Evolutionary conservation across 2,797 vertebrate species (phyloP).

Genomic region (Tachyglossus aculeatus): DNA sequence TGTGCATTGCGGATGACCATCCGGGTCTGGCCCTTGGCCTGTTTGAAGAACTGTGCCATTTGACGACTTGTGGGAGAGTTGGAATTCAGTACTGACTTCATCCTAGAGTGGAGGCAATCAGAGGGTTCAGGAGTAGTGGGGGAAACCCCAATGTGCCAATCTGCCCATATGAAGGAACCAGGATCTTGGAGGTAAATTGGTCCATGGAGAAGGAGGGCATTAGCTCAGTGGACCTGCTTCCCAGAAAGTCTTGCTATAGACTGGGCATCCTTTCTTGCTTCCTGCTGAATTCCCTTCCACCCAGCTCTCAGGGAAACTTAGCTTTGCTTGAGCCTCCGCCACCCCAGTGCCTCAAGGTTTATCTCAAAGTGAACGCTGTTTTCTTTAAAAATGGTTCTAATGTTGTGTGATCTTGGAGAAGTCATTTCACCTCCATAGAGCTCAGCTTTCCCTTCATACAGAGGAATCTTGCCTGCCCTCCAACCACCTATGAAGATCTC

Average conservation of each 20-base stretch:
- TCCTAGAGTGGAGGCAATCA: neutral
- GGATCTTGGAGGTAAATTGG: neutral
- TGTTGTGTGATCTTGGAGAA: too few relatives aligned
- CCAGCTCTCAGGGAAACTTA: neutral
- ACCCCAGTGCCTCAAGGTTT: neutral
- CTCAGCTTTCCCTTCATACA: too few relatives aligned
- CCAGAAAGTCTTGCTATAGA: neutral
- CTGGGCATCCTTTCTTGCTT: neutral
- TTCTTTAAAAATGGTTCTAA: too few relatives aligned
- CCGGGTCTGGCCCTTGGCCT: conserved; percentile 28
- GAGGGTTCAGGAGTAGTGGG: neutral
- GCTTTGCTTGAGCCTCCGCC: neutral
- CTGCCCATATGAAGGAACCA: neutral
- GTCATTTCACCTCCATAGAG: too few relatives aligned
- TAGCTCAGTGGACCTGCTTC: neutral
- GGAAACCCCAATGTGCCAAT: neutral
- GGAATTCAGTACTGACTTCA: conserved; percentile 1
- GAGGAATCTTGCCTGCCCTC: too few relatives aligned
- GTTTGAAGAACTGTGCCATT: conserved; percentile 39
- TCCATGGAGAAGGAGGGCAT: too few relatives aligned
- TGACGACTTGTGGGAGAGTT: neutral
- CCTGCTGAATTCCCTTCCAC: too few relatives aligned
- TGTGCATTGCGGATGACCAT: conserved; percentile 39
- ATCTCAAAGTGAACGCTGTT: too few relatives aligned
- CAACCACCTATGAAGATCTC: too few relatives aligned